These are phyloP conservation scores for Cheilosia vernalis DNA, from an alignment of 2,888 invertebrate species.

Conservation along the genomic window DNA sequence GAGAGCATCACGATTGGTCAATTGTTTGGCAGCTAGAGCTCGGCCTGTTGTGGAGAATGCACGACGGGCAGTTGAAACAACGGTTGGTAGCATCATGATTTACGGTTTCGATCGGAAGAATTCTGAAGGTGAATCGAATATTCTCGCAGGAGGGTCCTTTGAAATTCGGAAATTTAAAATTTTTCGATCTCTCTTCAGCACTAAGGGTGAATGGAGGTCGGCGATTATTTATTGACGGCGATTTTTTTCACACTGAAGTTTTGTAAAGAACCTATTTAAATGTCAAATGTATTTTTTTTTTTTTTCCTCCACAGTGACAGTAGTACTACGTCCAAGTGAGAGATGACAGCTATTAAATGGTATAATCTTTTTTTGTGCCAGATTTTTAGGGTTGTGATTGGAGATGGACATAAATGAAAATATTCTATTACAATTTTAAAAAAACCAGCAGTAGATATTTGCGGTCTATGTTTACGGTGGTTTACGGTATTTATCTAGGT, in stretches of 20 bases:
- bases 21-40: conserved; percentile 85
- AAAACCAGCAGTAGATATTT: too few relatives aligned
- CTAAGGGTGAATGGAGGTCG: conserved; percentile 74
- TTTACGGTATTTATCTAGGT: too few relatives aligned
- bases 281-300: conserved; percentile 13
- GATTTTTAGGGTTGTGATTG: background rate
- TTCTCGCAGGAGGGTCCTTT: conserved; percentile 47
- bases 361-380: conserved; percentile 3
- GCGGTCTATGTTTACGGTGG: too few relatives aligned
- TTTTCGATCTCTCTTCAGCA: conserved; percentile 56
- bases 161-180: conserved; percentile 30
- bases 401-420: background rate
- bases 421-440: background rate
- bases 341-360: conserved; percentile 20
- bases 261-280: conserved; percentile 30
- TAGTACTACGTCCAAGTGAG: background rate
- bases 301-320: too few relatives aligned
- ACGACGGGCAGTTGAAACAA: conserved; percentile 83
- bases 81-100: conserved; percentile 79
- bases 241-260: conserved; percentile 59
- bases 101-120: conserved; percentile 13
- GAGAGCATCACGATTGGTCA: conserved; percentile 98
- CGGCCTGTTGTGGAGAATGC: conserved; percentile 84
- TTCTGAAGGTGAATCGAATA: conserved; percentile 33
- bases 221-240: conserved; percentile 61